Percentiles rank a stretch among this genome's conserved stretches.
phyloP scores from a whole-genome alignment of 2,113 vertebrate genomes.

The Oncorhynchus mykiss region DNA sequence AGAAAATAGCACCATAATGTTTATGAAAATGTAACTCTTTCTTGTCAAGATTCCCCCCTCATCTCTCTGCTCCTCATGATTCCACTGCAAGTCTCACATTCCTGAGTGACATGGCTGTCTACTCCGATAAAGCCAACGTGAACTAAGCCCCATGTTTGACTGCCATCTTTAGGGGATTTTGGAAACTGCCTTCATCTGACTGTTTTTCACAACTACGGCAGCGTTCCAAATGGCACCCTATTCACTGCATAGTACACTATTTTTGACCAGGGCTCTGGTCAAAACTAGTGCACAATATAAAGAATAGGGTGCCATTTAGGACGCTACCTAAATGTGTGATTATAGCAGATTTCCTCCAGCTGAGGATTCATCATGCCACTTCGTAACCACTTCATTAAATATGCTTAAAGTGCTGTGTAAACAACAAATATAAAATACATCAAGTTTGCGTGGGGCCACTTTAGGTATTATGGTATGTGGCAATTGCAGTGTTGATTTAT shows the following conservation, averaged over 20 bases:
- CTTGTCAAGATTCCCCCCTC: background rate
- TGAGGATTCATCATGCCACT: background rate
- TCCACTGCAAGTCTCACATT: background rate
- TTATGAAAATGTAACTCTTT: background rate
- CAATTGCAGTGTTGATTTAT: background rate
- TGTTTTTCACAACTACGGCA: background rate
- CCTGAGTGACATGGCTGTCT: background rate
- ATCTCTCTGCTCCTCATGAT: background rate
- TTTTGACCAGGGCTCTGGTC: no score
- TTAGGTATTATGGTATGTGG: background rate
- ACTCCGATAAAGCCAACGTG: background rate
- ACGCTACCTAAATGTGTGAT: no score
- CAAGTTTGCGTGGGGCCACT: background rate
- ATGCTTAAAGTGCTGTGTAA: slow-evolving; percentile 16
- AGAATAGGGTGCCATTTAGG: no score
- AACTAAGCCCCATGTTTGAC: slow-evolving; percentile 66
- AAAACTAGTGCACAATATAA: no score
- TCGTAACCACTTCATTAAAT: slow-evolving; percentile 9
- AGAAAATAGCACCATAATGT: background rate
- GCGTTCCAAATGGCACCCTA: background rate
- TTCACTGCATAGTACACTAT: background rate
- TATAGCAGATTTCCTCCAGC: no score
- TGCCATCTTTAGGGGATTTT: slow-evolving; percentile 84
- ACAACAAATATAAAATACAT: background rate
- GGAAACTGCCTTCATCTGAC: slow-evolving; percentile 44